Base-by-base conservation (phyloP, 2,888 invertebrate genomes). In the Tetragonula carbonaria region DNA sequence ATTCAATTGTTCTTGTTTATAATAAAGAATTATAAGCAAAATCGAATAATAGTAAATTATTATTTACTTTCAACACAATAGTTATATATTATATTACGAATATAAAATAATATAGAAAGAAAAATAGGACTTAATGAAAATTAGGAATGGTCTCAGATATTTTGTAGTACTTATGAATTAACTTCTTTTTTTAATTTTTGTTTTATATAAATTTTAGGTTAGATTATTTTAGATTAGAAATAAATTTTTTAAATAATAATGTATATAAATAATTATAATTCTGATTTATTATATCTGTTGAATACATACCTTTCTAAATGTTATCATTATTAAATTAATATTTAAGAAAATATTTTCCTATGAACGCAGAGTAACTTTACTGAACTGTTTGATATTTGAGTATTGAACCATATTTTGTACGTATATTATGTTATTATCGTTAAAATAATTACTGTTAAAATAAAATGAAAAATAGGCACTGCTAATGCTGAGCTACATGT, bases 171-270 rank as follows among this genome's bases (percentile, higher is more conserved):
- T 65, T 63, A 2, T 28, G 18, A 14, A 28, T 28, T n/a, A 21
- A 23, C 18, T 11, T 55, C 1, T 50, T 1, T 50, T 16, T 45
- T 6, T 23, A 53, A 28, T 21, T 6, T 45, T 33, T 16, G n/a
- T 45, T 62, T 11, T 21, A 50, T 23, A 28, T 2, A 16, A 33
- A 6, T 33, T 72, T n/a, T 67, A 81, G 83, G 81, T 81, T 84
- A 81, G 59, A 8, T 65, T 74, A 38, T 38, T 38, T 45, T 45
- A 45, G 45, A 28, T 16, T 23, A 33, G 21, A 23, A 16, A 18
- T 5, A n/a, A 50, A 57, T 18, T 57, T 51, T 38, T 63, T 3
- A n/a, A 38, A 6, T 18, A 2, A 53, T 21, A 55, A 28, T 45
- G 23, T 28, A 18, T 50, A n/a, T 45, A n/a, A 33, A 16, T 13